Evolutionary conservation across 2,113 vertebrate species (phyloP).

Genomic region (Murina feae): DNA sequence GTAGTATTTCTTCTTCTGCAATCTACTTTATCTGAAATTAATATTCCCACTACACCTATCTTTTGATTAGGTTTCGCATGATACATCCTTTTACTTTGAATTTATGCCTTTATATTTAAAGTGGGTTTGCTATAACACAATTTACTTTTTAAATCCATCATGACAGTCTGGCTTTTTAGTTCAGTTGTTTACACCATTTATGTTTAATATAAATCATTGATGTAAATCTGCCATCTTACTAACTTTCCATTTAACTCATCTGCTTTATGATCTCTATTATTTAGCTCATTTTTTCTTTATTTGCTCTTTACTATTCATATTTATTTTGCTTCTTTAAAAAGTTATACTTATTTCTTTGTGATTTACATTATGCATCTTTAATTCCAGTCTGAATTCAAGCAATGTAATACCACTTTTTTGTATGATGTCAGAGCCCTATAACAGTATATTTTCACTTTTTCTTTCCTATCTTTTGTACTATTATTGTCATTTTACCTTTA

Average conservation of each 20-base stretch:
- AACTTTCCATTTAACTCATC: background rate
- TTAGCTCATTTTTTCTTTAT: background rate
- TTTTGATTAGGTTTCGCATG: background rate
- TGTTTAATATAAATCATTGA: conserved; percentile 18
- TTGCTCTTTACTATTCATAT: background rate
- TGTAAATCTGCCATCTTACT: background rate
- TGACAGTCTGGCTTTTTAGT: background rate
- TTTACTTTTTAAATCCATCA: background rate
- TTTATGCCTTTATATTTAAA: background rate
- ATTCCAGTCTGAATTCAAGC: background rate
- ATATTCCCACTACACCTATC: background rate
- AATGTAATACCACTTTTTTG: background rate
- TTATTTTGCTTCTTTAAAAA: background rate
- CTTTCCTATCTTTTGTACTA: background rate
- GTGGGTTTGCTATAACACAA: background rate
- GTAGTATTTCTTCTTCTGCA: background rate
- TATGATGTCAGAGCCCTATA: background rate
- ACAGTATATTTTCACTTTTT: background rate
- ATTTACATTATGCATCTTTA: background rate
- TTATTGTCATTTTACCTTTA: background rate
- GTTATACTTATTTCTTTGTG: background rate
- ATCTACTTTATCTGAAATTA: background rate
- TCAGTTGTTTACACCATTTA: background rate
- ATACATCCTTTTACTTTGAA: background rate
- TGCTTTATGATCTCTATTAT: background rate